These are phyloP conservation scores for Apis florea DNA, from an alignment of 1,140 invertebrate genomes.

Conservation along the genomic window DNA sequence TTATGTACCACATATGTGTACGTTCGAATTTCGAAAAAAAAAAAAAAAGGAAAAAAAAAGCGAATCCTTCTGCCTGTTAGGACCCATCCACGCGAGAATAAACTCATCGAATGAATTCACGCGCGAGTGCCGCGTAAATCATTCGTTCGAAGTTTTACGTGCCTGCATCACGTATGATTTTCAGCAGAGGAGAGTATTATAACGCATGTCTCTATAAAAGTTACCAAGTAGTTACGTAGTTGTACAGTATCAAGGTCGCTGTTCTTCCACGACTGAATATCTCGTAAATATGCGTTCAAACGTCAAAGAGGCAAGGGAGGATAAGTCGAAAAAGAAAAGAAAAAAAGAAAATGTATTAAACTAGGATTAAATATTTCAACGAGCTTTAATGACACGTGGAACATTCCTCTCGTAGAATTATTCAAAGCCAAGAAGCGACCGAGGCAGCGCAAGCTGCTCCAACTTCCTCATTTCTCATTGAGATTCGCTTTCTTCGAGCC, in stretches of 20 bases:
- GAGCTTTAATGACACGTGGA: slow-evolving; percentile 21
- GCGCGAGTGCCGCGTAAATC: slow-evolving; percentile 9
- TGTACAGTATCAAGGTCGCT: not conserved
- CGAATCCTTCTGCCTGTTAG: not conserved
- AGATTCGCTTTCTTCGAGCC: slow-evolving; percentile 15
- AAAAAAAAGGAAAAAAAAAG: not conserved
- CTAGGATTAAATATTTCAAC: slow-evolving; percentile 25
- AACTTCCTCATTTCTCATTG: not conserved
- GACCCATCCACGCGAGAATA: slow-evolving; percentile 16
- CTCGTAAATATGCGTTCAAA: slow-evolving; percentile 10
- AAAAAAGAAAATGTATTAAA: not conserved
- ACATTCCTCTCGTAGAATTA: not conserved
- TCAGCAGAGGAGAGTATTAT: not conserved
- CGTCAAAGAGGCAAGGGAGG: not conserved
- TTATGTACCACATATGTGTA: not conserved
- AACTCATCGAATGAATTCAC: slow-evolving; percentile 22
- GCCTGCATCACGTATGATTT: not conserved
- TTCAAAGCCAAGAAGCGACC: not conserved
- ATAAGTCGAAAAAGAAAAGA: not conserved
- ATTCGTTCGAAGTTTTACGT: slow-evolving; percentile 12
- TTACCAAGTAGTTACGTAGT: too few species aligned
- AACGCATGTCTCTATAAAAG: slow-evolving; percentile 16
- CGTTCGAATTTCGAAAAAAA: not conserved
- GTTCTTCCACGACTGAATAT: not conserved
- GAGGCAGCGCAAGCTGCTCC: not conserved